Percentiles rank a stretch among this genome's conserved stretches.
These are phyloP conservation scores for Drosophila neonasuta DNA, from an alignment of 2,888 invertebrate species.

Conservation along the genomic window DNA sequence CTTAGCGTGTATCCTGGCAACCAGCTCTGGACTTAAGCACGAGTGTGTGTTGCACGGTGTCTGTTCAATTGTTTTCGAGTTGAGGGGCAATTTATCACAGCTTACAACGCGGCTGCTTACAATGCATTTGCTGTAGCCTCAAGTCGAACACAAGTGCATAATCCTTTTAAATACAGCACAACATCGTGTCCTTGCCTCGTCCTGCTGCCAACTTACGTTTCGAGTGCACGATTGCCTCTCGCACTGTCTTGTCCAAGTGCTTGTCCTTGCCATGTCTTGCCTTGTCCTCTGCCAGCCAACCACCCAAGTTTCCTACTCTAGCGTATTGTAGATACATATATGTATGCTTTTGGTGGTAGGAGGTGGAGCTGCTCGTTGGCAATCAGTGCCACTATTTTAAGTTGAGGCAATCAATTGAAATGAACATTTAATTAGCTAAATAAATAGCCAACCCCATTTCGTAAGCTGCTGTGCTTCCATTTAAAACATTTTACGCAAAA, in stretches of 20 bases:
- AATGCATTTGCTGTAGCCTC: constrained; percentile 60
- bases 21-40: neutral
- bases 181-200: constrained; percentile 47
- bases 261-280: constrained; percentile 10
- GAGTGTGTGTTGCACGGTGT: constrained; percentile 3
- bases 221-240: constrained; percentile 14
- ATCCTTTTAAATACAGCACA: constrained; percentile 74
- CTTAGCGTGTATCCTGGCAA: constrained; percentile 13
- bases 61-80: constrained; percentile 70
- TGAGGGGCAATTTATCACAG: constrained; percentile 78
- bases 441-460: constrained; percentile 30
- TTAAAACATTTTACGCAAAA: constrained; percentile 53
- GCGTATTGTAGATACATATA: neutral
- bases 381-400: constrained; percentile 16
- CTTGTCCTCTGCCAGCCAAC: neutral
- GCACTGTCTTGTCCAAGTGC: constrained; percentile 16
- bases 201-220: constrained; percentile 43
- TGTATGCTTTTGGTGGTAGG: neutral
- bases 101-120: constrained; percentile 64
- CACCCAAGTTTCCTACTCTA: too few relatives aligned
- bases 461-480: constrained; percentile 13
- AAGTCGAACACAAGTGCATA: constrained; percentile 64
- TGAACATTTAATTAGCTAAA: constrained; percentile 51
- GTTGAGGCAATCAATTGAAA: constrained; percentile 40
- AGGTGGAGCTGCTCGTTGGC: neutral